Evolutionary conservation across 2,888 invertebrate species (phyloP).

Genomic region (Dinocampus coccinellae): DNA sequence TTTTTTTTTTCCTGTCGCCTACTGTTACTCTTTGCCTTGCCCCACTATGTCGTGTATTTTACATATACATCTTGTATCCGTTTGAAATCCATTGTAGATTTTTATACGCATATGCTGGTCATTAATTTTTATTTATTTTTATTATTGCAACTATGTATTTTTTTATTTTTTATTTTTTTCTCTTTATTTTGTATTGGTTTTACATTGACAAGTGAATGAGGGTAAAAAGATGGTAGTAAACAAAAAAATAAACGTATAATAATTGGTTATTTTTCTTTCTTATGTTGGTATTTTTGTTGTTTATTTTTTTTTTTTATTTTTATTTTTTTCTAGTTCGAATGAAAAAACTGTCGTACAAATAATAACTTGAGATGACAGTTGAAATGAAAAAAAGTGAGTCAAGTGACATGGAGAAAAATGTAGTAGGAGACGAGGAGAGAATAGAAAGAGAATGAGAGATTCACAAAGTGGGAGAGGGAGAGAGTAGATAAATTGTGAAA

Average conservation of each 20-base stretch:
- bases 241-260: neutral
- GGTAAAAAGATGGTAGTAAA: too few species aligned
- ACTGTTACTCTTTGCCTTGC: neutral
- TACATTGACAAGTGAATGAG: too few species aligned
- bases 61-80: neutral
- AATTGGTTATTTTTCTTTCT: too few species aligned
- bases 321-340: neutral
- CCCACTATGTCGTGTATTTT: too few species aligned
- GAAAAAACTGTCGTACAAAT: constrained; percentile 3
- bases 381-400: constrained; percentile 3
- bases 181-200: too few species aligned
- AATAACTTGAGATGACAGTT: constrained; percentile 14
- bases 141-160: too few species aligned
- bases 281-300: too few species aligned
- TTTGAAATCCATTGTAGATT: neutral
- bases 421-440: neutral
- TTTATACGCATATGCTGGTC: constrained; percentile 27
- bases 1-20: neutral
- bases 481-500: too few species aligned
- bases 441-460: neutral
- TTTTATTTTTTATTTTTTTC: too few species aligned
- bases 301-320: constrained; percentile 1
- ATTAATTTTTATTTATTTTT: neutral
- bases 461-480: too few species aligned
- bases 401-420: neutral